Conservation (phyloP, 2,113 vertebrate genomes). For the Carollia perspicillata region DNA sequence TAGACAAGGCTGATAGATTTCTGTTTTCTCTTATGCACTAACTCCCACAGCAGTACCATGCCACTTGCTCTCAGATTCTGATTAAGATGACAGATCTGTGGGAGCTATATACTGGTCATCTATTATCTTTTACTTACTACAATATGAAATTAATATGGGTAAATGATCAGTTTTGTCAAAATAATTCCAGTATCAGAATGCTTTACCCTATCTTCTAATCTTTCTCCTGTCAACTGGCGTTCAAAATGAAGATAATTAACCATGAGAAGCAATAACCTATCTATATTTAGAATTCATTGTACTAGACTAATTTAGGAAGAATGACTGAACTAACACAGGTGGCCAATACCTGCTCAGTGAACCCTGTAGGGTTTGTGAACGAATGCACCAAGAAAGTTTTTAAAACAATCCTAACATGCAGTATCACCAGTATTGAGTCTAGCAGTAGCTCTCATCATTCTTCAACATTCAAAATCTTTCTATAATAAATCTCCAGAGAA, state of each 20-base stretch:
- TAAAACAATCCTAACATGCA: constrained; percentile 21
- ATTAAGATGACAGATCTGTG: background rate
- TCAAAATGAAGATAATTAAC: constrained; percentile 17
- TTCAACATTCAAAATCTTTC: background rate
- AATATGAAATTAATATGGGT: background rate
- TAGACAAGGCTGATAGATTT: background rate
- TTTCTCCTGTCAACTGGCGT: background rate
- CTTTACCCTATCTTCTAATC: background rate
- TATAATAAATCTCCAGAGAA: constrained; percentile 46
- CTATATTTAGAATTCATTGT: constrained; percentile 12
- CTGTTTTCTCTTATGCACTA: background rate
- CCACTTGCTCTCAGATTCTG: background rate
- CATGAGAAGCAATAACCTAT: background rate
- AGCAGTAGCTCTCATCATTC: constrained; percentile 51
- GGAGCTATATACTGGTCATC: background rate
- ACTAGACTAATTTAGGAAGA: background rate
- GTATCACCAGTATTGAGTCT: constrained; percentile 16
- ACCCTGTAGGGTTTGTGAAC: background rate
- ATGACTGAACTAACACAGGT: background rate
- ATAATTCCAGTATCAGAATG: background rate
- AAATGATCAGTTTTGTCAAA: background rate
- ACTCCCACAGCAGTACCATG: background rate
- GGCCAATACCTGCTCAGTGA: background rate
- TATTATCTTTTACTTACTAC: background rate
- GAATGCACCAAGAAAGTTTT: background rate